Base-by-base conservation (phyloP, 2,797 vertebrate genomes). In the Benthosema pterotum region DNA sequence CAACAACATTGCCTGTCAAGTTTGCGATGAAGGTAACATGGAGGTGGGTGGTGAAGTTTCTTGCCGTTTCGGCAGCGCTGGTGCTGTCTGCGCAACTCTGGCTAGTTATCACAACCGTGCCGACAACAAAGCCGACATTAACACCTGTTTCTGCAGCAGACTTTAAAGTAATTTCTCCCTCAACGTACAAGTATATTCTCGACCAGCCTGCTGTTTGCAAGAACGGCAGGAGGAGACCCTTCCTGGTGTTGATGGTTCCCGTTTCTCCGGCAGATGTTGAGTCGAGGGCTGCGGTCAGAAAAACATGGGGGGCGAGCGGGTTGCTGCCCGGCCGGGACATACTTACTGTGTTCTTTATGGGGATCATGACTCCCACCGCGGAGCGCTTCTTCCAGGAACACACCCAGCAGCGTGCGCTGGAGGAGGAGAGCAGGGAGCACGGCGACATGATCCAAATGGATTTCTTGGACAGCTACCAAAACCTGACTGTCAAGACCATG, bases 401-500 rank as follows among this genome's bases (percentile, higher is more conserved):
- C 12, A 9, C 54, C 4, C 87, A 85, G 65, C 87, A 85, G 65
- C 13, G 48, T 0, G 14, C 45, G 19, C 71, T 94, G 43, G 60
- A 74, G 48, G 50, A 57, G 38, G 93, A 94, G 75, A 91, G 74
- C 11, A 14, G 52, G 16, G 50, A 15, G 0, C 65, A 94, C 25
- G 50, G 17, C 0, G 94, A 94, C 46, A 75, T 95, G 1, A 60
- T 95, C 25, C 92, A 94, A 70, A 89, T 93, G 66, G 65, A 93
- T 13, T 96, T 96, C 57, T 1, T 82, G 18, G 92, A 94, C 66
- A 91, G 75, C 11, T 95, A 96, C 71, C 69, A 85, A 49, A 94
- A 95, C 71, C 77, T 94, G 43, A 95, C 94, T 0, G 45, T 92
- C 46, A 94, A 95, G 75, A 92, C 92, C 0, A 50, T 93, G 57